A percentile compares a stretch with the other conserved stretches of the same genome.
Conservation (phyloP, 2,113 vertebrate species). For the Eptatretus burgeri region DNA sequence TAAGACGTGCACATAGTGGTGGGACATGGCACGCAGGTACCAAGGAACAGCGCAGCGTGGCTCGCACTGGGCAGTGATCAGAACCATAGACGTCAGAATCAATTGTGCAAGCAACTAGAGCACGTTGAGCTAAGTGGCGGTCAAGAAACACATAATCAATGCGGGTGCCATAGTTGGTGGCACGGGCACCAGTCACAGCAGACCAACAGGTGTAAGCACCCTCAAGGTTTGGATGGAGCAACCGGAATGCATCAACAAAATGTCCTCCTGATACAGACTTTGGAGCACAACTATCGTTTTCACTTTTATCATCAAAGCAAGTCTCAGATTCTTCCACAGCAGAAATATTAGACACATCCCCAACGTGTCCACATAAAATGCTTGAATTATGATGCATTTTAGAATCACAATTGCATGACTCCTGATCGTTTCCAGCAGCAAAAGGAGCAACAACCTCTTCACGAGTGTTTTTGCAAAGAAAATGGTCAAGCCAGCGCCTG, state of each 20-base stretch:
- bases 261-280: slow-evolving; percentile 11
- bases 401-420: not conserved
- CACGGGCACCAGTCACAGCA: slow-evolving; percentile 30
- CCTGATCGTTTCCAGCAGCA: not conserved
- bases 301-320: too few species aligned
- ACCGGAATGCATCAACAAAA: slow-evolving; percentile 40
- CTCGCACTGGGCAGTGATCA: slow-evolving; percentile 52
- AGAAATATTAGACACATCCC: too few species aligned
- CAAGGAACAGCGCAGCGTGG: slow-evolving; percentile 19
- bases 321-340: too few species aligned
- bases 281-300: too few species aligned
- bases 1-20: slow-evolving; percentile 24
- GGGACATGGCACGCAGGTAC: slow-evolving; percentile 24
- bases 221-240: slow-evolving; percentile 31
- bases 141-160: slow-evolving; percentile 50
- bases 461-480: slow-evolving; percentile 15
- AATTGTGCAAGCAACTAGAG: slow-evolving; percentile 25
- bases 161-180: slow-evolving; percentile 48
- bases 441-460: not conserved
- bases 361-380: too few species aligned
- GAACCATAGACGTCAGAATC: slow-evolving; percentile 48
- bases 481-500: slow-evolving; percentile 28
- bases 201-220: slow-evolving; percentile 54
- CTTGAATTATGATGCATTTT: too few species aligned
- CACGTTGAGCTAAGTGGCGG: slow-evolving; percentile 15